Percentiles rank a stretch among this genome's conserved stretches.
phyloP scores from a whole-genome alignment of 2,888 invertebrate genomes.

The Myathropa florea region DNA sequence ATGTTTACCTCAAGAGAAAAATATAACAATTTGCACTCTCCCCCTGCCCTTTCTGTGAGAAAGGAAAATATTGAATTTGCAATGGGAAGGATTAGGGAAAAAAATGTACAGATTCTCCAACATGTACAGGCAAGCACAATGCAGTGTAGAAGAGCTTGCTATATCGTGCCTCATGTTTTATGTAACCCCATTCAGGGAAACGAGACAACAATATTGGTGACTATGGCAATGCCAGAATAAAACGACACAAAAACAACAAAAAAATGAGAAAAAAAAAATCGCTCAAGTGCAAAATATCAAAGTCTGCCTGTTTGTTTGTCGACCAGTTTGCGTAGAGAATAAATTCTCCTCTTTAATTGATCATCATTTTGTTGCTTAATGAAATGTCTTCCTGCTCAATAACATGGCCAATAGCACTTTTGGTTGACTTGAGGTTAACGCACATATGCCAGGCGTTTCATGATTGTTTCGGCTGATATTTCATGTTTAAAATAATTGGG shows the following conservation, averaged over 20 bases:
- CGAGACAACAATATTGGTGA: conserved; percentile 37
- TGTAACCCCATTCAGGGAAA: conserved; percentile 33
- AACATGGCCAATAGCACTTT: background rate
- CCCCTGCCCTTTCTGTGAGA: background rate
- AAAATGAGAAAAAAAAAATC: background rate
- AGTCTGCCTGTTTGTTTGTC: background rate
- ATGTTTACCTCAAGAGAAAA: no score
- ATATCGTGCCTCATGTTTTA: conserved; percentile 6
- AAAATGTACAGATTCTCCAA: background rate
- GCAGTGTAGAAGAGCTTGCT: background rate
- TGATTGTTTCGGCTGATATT: background rate
- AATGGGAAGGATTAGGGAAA: background rate
- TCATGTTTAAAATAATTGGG: background rate
- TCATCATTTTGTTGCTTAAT: background rate
- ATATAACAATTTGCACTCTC: background rate
- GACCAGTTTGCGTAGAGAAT: background rate
- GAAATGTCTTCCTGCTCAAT: background rate
- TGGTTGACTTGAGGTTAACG: background rate
- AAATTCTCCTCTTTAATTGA: background rate
- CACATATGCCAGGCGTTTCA: background rate
- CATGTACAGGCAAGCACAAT: background rate
- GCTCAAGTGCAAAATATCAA: background rate
- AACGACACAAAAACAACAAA: background rate
- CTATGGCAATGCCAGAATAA: background rate
- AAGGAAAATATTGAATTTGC: background rate